Evolutionary conservation across 1,140 invertebrate genomes (phyloP), one percentile per base, ranked within the genome.

Genomic region (Drosophila arizonae): DNA sequence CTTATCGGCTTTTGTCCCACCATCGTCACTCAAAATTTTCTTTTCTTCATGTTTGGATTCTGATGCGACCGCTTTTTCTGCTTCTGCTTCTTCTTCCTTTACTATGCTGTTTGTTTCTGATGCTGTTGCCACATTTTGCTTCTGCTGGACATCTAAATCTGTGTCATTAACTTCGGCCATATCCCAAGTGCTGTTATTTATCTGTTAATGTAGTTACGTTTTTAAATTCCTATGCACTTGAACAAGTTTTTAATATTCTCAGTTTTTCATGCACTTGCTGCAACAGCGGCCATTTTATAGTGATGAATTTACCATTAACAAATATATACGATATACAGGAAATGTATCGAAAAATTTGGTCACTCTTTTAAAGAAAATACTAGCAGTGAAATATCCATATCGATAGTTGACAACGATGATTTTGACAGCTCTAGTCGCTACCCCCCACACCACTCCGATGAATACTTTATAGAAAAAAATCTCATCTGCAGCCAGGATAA

Each of bases 391-490:
- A 17, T 13, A 50, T n/a, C n/a, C n/a, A 10, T 48, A 60, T 54
- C 56, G 69, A 72, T 72, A 39, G 21, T 24, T 17, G 51, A 21
- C 11, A 72, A 56, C 70, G 74, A 52, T 51, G 36, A 10, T 39
- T 41, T n/a, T 72, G 52, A 51, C 74, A 73, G 54, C 70, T 39
- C 64, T 46, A 66, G 48, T 62, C 30, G 60, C 66, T 63, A 74
- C 72, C 73, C 63, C 43, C 65, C 39, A 65, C 75, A 57, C 57
- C 71, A 81, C 73, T 75, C 76, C 64, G 72, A 77, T 81, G 82
- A 87, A 82, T 86, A 86, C 82, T 86, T 86, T 50, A 87, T 81
- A 66, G 82, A 87, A 86, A 86, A 86, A 87, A 62, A 82, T 85
- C 81, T 85, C 81, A 79, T 82, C 78, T 70, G 65, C 65, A 72